A percentile compares a stretch with the other conserved stretches of the same genome.
These are phyloP conservation scores for zebrafish (Danio rerio) DNA, from an alignment of 2,113 vertebrate species.

Conservation along the genomic window DNA sequence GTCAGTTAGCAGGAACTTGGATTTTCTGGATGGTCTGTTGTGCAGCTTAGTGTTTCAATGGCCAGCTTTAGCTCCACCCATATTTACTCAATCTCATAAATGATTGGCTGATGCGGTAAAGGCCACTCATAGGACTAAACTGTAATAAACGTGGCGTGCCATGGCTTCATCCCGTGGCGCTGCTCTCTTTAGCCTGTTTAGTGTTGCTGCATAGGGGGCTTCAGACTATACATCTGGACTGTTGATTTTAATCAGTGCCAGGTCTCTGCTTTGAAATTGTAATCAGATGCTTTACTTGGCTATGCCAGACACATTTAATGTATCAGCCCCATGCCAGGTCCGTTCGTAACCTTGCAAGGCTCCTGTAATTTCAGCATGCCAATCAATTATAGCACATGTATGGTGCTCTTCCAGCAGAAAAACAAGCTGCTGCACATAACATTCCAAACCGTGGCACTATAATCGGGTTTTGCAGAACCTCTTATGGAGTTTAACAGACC, in stretches of 20 bases:
- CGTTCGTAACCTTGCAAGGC: constrained; percentile 59
- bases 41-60: constrained; percentile 19
- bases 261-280: constrained; percentile 70
- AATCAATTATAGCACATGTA: constrained; percentile 67
- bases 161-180: constrained; percentile 61
- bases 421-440: constrained; percentile 53
- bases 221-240: constrained; percentile 61
- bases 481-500: constrained; percentile 65
- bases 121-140: too few relatives aligned
- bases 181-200: constrained; percentile 57
- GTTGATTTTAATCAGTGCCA: constrained; percentile 69
- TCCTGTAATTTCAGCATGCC: constrained; percentile 66
- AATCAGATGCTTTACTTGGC: constrained; percentile 70
- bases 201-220: constrained; percentile 53
- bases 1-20: constrained; percentile 69
- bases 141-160: constrained; percentile 59
- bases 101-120: constrained; percentile 59
- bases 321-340: constrained; percentile 60
- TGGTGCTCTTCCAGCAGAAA: constrained; percentile 52
- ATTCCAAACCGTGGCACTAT: constrained; percentile 45
- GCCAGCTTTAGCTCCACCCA: constrained; percentile 9
- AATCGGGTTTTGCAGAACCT: constrained; percentile 50
- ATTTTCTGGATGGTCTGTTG: constrained; percentile 41
- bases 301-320: constrained; percentile 66
- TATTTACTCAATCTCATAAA: constrained; percentile 7